Evolutionary conservation across 1,140 invertebrate species (phyloP), one percentile per base, ranked within the genome.

Genomic region (Idris sp.): DNA sequence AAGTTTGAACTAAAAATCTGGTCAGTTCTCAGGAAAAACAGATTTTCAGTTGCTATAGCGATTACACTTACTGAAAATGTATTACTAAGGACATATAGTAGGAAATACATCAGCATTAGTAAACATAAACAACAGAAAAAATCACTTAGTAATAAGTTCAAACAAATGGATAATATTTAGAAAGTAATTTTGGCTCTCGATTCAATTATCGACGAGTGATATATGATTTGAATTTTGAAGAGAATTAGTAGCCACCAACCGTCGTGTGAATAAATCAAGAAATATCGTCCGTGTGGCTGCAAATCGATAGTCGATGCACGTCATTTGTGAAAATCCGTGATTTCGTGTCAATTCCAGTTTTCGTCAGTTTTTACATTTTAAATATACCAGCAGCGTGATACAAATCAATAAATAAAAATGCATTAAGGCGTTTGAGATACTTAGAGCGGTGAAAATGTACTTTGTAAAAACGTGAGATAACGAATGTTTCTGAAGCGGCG

Each of bases 231-330:
- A 65, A 72, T 72, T 76, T 72, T 72, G 67, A 76, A 71, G 67
- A 67, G 67, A 72, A 76, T 76, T 76, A 76, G 74, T 54, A 72
- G 56, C 74, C 62, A 46, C 22, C 54, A 28, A 72, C 54, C 74
- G 74, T 76, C 67, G 74, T 72, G 62, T 76, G 74, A 76, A 76
- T 76, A 76, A 76, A 76, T 76, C 74, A 76, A 76, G 74, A 76
- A 76, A 76, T 69, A 72, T 54, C 61, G 25, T 35, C 48, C 54
- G 67, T 16, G 73, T 13, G 26, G 46, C 46, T 76, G 61, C 67
- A 67, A 76, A 76, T 76, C 74, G 74, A 76, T 76, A 76, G 68
- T 76, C 68, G 67, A 61, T 61, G 68, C 74, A 73, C 74, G 74
- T 76, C 74, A 72, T 73, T 71, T 71, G 68, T 64, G 62, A 38